A percentile compares a stretch with the other conserved stretches of the same genome.
These are phyloP conservation scores for Netelia fuscicornis DNA, from an alignment of 2,888 invertebrate genomes.

Conservation along the genomic window DNA sequence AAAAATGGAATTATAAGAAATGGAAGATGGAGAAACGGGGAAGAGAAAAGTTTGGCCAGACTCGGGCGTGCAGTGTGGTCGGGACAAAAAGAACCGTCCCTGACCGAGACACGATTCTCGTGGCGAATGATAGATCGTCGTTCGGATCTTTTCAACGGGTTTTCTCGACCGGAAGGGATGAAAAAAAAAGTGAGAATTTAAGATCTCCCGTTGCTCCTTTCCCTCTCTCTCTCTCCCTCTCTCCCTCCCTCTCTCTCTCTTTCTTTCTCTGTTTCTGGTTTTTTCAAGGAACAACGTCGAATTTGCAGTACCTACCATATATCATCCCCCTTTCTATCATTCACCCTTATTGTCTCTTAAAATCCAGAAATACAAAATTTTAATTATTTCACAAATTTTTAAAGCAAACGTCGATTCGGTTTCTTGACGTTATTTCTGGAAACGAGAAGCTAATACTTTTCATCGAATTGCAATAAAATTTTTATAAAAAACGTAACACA, in stretches of 20 bases:
- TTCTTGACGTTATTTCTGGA: conserved; percentile 13
- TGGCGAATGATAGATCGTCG: conserved; percentile 81
- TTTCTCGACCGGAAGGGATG: conserved; percentile 80
- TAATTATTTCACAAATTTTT: conserved; percentile 33
- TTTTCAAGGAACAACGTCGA: too few species aligned
- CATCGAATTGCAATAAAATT: not conserved
- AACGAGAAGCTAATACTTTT: conserved; percentile 38
- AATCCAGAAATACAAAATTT: conserved; percentile 42
- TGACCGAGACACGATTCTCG: conserved; percentile 80
- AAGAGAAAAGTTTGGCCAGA: conserved; percentile 69
- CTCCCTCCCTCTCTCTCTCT: conserved; percentile 16
- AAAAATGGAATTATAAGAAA: conserved; percentile 46
- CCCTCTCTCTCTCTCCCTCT: not conserved
- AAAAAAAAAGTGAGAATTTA: conserved; percentile 77
- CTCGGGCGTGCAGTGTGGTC: conserved; percentile 58
- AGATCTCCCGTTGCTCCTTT: conserved; percentile 73
- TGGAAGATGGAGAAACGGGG: conserved; percentile 35
- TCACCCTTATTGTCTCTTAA: conserved; percentile 30
- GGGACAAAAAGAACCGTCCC: conserved; percentile 72
- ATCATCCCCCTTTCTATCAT: conserved; percentile 25
- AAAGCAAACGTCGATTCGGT: not conserved
- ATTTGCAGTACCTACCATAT: conserved; percentile 6
- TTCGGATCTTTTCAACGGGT: conserved; percentile 81
- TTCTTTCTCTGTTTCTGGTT: conserved; percentile 29
- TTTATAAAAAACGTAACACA: not conserved